Base-by-base conservation (phyloP, 53 echinoderm and acorn worm genomes). In the Temnopleurus reevesii region DNA sequence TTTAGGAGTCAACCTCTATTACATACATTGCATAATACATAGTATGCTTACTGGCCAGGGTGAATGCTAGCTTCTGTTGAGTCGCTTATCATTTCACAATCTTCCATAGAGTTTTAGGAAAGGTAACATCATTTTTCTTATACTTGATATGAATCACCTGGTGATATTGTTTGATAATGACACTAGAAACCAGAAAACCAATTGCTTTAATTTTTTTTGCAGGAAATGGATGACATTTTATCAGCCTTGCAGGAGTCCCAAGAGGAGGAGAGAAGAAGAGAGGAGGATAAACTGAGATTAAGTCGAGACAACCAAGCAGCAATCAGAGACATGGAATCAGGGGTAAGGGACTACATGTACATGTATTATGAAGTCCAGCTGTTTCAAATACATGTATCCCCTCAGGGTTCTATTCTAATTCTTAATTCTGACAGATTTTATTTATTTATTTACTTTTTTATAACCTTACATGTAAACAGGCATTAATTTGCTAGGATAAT, bases 141-240 rank as follows among this genome's bases (percentile, higher is more conserved):
- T 55, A 49, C 15, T 9, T 49, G 49, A 12, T 49, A 12, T 49
- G 15, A 49, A 15, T 15, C 49, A 9, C 15, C 15, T 49, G 1
- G 9, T 12, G 15, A 12, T 49, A 49, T 49, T 49, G 15, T 49
- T 49, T 12, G 9, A 12, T 49, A 0, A 49, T 49, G 0, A 49
- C 15, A 27, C 25, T 59, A 27, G 27, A 25, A 26, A 27, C 59
- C 59, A 26, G 27, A 8, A 8, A 26, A 5, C 7, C 8, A 25
- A 60, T 76, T 77, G 45, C 28, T 15, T 61, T 23, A 5, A 19
- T 43, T 41, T 2, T 76, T n/a, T 76, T 1, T 44, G 12, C 61
- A 97, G 97, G 95, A 95, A 10, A 94, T 97, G 93, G 98, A 98
- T 90, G 99, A 98, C 53, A 33, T 98, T 1, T 53, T 87, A 76